These are phyloP conservation scores for Labrus mixtus DNA, from an alignment of 2,113 vertebrate species.

Conservation along the genomic window DNA sequence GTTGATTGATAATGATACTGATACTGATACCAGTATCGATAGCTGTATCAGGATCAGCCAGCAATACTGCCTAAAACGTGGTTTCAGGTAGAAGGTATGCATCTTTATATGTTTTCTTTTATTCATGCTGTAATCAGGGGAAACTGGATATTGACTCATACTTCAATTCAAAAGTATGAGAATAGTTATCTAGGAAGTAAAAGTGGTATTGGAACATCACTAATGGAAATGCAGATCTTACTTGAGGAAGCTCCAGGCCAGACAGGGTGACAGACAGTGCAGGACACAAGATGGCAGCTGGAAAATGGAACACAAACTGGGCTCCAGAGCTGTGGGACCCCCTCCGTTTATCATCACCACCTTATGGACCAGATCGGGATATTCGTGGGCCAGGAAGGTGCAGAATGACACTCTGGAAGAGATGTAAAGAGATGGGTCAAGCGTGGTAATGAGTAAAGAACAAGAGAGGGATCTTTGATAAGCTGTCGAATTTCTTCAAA, in stretches of 20 bases:
- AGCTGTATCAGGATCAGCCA: too few species aligned
- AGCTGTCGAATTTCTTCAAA: background rate
- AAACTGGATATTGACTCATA: too few species aligned
- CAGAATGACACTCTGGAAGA: slow-evolving; percentile 93
- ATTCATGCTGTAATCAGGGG: too few species aligned
- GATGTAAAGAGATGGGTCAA: background rate
- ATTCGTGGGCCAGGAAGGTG: slow-evolving; percentile 97
- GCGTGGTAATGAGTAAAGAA: background rate
- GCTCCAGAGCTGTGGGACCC: slow-evolving; percentile 95
- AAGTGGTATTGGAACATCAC: too few species aligned
- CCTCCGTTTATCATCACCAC: slow-evolving; percentile 99
- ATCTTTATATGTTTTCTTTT: too few species aligned
- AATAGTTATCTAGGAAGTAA: too few species aligned
- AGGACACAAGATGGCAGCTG: slow-evolving; percentile 95
- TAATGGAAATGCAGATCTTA: slow-evolving; percentile 74
- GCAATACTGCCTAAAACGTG: too few species aligned
- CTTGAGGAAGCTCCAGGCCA: slow-evolving; percentile 99
- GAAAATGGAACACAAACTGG: slow-evolving; percentile 97
- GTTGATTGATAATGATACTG: background rate
- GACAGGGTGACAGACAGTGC: slow-evolving; percentile 93
- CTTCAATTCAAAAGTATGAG: too few species aligned
- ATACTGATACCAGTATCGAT: too few species aligned
- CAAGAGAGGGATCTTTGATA: background rate
- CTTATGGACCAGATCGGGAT: slow-evolving; percentile 95
- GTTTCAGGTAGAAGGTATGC: too few species aligned